These are phyloP conservation scores for Anticlea derivata DNA, from an alignment of 2,888 invertebrate species.

Conservation along the genomic window DNA sequence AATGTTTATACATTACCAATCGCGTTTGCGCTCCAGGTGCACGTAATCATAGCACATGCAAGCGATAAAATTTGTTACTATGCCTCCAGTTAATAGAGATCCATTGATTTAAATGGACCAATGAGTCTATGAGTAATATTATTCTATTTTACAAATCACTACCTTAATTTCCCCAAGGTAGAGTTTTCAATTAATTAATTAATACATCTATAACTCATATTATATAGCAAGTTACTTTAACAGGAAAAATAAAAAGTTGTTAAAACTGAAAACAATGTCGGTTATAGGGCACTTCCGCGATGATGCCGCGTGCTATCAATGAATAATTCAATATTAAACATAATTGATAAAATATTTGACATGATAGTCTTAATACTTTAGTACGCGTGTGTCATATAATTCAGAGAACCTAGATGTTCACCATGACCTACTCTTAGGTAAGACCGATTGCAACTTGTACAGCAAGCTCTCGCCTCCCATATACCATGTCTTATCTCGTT, in stretches of 20 bases:
- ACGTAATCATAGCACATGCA: slow-evolving; percentile 56
- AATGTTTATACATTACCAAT: slow-evolving; percentile 45
- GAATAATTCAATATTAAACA: slow-evolving; percentile 5
- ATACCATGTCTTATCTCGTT: slow-evolving; percentile 39
- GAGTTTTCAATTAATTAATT: too few relatives aligned
- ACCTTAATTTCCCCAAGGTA: too few relatives aligned
- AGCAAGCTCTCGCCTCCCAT: slow-evolving; percentile 35
- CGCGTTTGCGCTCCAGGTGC: slow-evolving; percentile 62
- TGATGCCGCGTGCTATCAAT: slow-evolving; percentile 1
- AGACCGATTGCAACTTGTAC: slow-evolving; percentile 41
- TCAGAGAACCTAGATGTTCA: slow-evolving; percentile 38
- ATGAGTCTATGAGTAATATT: too few relatives aligned
- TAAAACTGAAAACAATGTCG: slow-evolving; percentile 1
- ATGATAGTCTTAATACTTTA: background rate
- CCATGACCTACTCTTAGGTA: slow-evolving; percentile 51
- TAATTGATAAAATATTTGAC: slow-evolving; percentile 35
- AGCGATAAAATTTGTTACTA: slow-evolving; percentile 51
- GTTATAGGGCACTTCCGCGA: background rate
- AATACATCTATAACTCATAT: too few relatives aligned
- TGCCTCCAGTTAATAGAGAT: slow-evolving; percentile 31
- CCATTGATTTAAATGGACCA: too few relatives aligned
- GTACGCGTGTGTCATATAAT: slow-evolving; percentile 32
- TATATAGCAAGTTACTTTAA: too few relatives aligned
- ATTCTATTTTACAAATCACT: background rate
- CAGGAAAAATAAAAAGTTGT: too few relatives aligned